Evolutionary conservation across 2,113 vertebrate species (phyloP).

Genomic region (Eonycteris spelaea): DNA sequence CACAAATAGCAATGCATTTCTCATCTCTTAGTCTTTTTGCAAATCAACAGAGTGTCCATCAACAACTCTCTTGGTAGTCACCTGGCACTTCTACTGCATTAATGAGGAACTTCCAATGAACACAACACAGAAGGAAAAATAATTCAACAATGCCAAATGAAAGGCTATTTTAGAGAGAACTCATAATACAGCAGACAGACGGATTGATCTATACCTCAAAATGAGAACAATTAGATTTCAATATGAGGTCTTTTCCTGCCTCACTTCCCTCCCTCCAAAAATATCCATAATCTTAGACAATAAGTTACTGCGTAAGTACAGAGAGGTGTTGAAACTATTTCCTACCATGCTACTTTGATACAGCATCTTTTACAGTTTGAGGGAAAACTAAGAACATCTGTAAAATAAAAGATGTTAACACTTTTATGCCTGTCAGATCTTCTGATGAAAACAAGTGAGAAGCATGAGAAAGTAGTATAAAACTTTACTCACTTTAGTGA

Average conservation of each 20-base stretch:
- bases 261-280: slow-evolving; percentile 34
- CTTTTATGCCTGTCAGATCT: slow-evolving; percentile 58
- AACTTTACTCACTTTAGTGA: slow-evolving; percentile 39
- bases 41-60: slow-evolving; percentile 67
- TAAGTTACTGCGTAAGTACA: slow-evolving; percentile 56
- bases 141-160: slow-evolving; percentile 6
- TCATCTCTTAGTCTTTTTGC: slow-evolving; percentile 79
- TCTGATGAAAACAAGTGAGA: slow-evolving; percentile 66
- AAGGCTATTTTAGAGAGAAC: slow-evolving; percentile 37
- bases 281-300: slow-evolving; percentile 37
- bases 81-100: slow-evolving; percentile 33
- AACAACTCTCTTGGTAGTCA: slow-evolving; percentile 58
- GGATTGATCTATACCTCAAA: slow-evolving; percentile 17
- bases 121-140: slow-evolving; percentile 27
- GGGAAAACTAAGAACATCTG: slow-evolving; percentile 74
- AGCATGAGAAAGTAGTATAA: slow-evolving; percentile 36
- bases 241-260: slow-evolving; percentile 35
- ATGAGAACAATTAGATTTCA: slow-evolving; percentile 56
- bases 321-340: slow-evolving; percentile 69
- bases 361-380: slow-evolving; percentile 62
- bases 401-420: slow-evolving; percentile 61
- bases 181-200: slow-evolving; percentile 47
- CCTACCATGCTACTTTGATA: slow-evolving; percentile 52
- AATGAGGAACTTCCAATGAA: slow-evolving; percentile 46
- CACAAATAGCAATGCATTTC: slow-evolving; percentile 81